A percentile compares a stretch with the other conserved stretches of the same genome.
Conservation (phyloP, 1,140 invertebrate species). For the Lamellibrachia luymesi region DNA sequence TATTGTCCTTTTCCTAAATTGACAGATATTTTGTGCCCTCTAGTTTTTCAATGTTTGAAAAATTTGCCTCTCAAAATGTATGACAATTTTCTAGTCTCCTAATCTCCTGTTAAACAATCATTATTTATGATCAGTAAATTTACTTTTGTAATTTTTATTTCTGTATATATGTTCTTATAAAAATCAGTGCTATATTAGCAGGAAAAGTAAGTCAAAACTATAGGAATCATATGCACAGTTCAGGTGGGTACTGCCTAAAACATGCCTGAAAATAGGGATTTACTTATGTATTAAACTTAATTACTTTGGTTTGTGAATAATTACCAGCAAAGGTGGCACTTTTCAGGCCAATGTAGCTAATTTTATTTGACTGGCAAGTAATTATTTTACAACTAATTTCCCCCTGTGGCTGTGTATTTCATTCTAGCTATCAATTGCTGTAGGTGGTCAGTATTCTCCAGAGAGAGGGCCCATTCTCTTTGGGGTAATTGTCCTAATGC, state of each 20-base stretch:
- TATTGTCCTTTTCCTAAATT: too few relatives aligned
- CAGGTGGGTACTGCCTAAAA: not conserved
- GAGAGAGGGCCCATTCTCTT: not conserved
- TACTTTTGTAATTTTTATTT: not conserved
- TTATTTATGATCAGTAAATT: not conserved
- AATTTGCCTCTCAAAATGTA: too few relatives aligned
- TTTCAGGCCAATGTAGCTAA: not conserved
- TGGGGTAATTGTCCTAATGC: not conserved
- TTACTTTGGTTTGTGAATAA: not conserved
- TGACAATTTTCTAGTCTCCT: too few relatives aligned
- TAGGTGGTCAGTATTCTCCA: not conserved
- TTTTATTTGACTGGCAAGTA: not conserved
- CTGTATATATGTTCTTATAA: too few relatives aligned
- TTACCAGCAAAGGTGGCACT: not conserved
- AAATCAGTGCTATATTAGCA: too few relatives aligned
- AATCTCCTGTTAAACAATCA: not conserved
- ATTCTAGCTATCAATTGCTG: not conserved
- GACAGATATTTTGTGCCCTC: too few relatives aligned
- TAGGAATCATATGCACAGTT: too few relatives aligned
- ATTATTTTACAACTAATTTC: constrained; percentile 2
- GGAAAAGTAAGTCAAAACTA: too few relatives aligned
- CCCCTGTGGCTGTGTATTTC: not conserved
- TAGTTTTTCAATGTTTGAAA: too few relatives aligned
- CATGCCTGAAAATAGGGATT: not conserved
- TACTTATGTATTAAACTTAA: not conserved